A percentile compares a stretch with the other conserved stretches of the same genome.
Evolutionary conservation across 2,113 vertebrate species (phyloP).

Genomic region (Holacanthus passer): DNA sequence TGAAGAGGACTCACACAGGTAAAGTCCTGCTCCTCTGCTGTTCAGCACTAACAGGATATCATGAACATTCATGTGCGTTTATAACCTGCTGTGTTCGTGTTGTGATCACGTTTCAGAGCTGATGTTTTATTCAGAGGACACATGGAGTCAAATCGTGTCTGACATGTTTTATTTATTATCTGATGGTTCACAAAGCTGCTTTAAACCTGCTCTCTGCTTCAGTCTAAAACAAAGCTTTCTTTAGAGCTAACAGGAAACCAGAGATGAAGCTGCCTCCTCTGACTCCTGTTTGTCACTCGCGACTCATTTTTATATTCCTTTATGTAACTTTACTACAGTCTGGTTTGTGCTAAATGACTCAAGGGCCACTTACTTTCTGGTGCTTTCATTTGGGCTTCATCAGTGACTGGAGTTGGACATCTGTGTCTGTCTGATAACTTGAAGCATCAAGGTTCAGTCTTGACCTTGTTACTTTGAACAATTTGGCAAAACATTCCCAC

Average conservation of each 20-base stretch:
- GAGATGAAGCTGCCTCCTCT: no score
- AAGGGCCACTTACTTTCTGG: not conserved
- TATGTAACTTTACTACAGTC: no score
- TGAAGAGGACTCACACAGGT: conserved; percentile 45
- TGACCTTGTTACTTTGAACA: no score
- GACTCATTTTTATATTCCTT: no score
- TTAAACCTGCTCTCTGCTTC: not conserved
- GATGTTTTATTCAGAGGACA: no score
- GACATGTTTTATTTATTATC: not conserved
- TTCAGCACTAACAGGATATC: not conserved
- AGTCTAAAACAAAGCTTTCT: not conserved
- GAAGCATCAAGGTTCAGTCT: not conserved
- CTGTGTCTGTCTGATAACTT: not conserved
- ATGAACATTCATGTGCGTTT: not conserved
- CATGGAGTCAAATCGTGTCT: no score
- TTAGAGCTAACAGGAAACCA: not conserved
- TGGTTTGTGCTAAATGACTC: no score
- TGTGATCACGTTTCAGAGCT: not conserved
- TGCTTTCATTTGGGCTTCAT: not conserved
- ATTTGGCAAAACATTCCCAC: no score
- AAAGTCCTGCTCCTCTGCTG: not conserved
- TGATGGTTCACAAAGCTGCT: not conserved
- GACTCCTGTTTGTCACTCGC: no score
- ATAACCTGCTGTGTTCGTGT: not conserved
- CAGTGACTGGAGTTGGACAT: no score